phyloP scores from a whole-genome alignment of 2,113 vertebrate species.

The Psettodes erumei region DNA sequence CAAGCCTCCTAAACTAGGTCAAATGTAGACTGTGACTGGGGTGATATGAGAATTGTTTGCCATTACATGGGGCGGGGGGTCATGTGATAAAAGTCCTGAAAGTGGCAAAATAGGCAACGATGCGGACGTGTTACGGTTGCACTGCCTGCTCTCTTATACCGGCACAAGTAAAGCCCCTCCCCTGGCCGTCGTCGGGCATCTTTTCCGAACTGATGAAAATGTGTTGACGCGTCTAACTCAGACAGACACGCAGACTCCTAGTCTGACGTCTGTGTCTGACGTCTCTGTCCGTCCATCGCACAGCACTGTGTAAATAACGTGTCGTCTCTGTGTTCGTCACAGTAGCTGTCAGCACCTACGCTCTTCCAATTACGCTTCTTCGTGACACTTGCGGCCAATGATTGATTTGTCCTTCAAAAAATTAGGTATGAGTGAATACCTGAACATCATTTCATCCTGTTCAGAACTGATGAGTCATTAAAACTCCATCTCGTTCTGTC shows the following conservation, averaged over 20 bases:
- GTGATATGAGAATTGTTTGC: background rate
- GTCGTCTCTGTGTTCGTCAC: background rate
- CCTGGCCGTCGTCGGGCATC: conserved; percentile 9
- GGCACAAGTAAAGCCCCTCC: conserved; percentile 35
- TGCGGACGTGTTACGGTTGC: background rate
- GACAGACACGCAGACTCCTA: conserved; percentile 54
- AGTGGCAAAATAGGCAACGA: background rate
- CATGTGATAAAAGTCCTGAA: background rate
- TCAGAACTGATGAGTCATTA: background rate
- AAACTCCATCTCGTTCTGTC: background rate
- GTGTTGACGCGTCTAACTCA: conserved; percentile 61
- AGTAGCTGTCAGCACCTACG: conserved; percentile 9
- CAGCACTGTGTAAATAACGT: conserved; percentile 21
- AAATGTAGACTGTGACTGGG: background rate
- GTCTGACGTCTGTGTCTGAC: conserved; percentile 17
- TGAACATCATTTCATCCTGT: background rate
- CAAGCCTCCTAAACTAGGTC: background rate
- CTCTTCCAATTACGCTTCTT: background rate
- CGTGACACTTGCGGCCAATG: conserved; percentile 15
- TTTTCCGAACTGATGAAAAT: conserved; percentile 62
- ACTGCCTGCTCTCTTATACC: conserved; percentile 22
- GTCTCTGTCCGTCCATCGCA: background rate
- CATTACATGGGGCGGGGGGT: background rate
- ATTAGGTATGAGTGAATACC: background rate
- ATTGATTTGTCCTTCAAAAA: background rate